Evolutionary conservation across 2,888 invertebrate species (phyloP).

Genomic region (Troides oblongomaculatus): DNA sequence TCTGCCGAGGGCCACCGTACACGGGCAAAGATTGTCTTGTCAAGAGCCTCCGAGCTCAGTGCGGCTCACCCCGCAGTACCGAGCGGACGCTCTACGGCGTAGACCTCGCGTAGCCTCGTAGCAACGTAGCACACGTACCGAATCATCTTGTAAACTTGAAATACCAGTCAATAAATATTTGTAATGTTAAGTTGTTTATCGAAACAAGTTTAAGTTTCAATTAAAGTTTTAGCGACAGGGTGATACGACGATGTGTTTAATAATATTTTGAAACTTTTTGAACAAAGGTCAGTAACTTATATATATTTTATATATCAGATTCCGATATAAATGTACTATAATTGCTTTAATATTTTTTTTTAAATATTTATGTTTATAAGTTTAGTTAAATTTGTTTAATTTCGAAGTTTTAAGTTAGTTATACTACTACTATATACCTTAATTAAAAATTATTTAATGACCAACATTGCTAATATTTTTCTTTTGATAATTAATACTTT

Average conservation of each 20-base stretch:
- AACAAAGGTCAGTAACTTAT: constrained; percentile 36
- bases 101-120: constrained; percentile 46
- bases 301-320: constrained; percentile 15
- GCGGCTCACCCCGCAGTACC: constrained; percentile 61
- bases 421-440: too few species aligned
- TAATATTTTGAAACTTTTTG: constrained; percentile 42
- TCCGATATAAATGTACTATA: background rate
- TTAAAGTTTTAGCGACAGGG: background rate
- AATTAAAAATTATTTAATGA: too few species aligned
- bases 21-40: constrained; percentile 75
- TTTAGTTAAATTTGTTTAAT: background rate
- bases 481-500: background rate
- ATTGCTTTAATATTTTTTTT: too few species aligned
- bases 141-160: constrained; percentile 19
- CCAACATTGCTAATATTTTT: too few species aligned
- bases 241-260: constrained; percentile 18
- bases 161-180: background rate
- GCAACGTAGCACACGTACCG: constrained; percentile 35
- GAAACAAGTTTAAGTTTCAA: constrained; percentile 2
- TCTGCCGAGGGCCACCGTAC: constrained; percentile 65
- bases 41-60: constrained; percentile 68
- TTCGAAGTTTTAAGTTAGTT: background rate
- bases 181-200: constrained; percentile 20
- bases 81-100: constrained; percentile 65
- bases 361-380: too few species aligned